These are phyloP conservation scores for Lycophotia porphyrea DNA, from an alignment of 2,888 invertebrate species.

Conservation along the genomic window DNA sequence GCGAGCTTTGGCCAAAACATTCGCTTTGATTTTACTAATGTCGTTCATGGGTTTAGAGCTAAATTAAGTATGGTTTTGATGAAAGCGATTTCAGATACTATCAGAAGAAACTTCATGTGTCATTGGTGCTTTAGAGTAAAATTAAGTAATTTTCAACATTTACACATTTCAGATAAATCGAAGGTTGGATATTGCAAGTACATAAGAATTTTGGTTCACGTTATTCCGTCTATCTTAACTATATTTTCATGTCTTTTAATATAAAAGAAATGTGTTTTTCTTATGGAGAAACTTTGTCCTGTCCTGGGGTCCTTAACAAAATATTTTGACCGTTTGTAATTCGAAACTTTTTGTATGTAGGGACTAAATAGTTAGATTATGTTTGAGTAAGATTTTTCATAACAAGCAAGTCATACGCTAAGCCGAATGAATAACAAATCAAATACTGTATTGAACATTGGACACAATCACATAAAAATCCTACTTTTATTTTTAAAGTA, in stretches of 20 bases:
- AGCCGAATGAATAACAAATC: conserved; percentile 38
- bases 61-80: background rate
- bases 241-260: background rate
- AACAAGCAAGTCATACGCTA: conserved; percentile 23
- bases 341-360: background rate
- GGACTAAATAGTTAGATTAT: background rate
- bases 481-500: conserved; percentile 53
- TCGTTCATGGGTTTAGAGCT: conserved; percentile 1
- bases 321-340: too few relatives aligned
- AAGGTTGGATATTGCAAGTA: background rate
- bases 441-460: conserved; percentile 38
- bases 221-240: background rate
- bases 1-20: conserved; percentile 41
- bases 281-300: background rate
- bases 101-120: too few relatives aligned
- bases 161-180: too few relatives aligned
- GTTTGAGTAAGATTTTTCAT: conserved; percentile 14
- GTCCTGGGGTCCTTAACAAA: too few relatives aligned
- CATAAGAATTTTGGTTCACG: background rate
- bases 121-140: too few relatives aligned
- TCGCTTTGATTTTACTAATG: conserved; percentile 45
- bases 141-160: too few relatives aligned
- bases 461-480: conserved; percentile 16
- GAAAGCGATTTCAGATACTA: background rate
- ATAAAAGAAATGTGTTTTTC: too few relatives aligned